phyloP scores from a whole-genome alignment of 1,140 invertebrate species.

The Papilio polyxenes region DNA sequence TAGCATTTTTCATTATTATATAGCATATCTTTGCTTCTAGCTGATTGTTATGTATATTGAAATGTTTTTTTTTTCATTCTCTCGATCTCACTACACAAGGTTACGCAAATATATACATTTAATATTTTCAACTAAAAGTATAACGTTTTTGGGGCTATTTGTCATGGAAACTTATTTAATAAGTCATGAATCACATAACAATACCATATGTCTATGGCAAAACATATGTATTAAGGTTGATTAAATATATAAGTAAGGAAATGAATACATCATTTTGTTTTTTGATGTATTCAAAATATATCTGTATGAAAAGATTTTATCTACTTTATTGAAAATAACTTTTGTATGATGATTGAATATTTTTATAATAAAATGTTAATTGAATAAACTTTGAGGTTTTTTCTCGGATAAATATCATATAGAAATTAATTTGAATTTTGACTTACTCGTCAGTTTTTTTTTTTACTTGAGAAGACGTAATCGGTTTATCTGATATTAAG shows the following conservation, averaged over 20 bases:
- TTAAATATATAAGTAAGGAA: not conserved
- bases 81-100: not conserved
- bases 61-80: not conserved
- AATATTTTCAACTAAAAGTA: not conserved
- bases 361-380: not conserved
- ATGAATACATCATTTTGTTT: not conserved
- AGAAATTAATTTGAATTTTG: not conserved
- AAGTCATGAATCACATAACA: not conserved
- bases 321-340: not conserved
- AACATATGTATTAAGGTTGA: not conserved
- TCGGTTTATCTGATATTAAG: not conserved
- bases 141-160: not conserved
- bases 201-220: slow-evolving; percentile 19
- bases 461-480: not conserved
- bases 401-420: not conserved
- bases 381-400: not conserved
- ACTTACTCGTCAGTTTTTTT: not conserved
- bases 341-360: not conserved
- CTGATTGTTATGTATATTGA: not conserved
- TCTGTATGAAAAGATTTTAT: not conserved
- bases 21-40: not conserved
- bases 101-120: not conserved
- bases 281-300: not conserved
- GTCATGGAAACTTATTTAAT: not conserved
- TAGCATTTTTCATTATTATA: too few species aligned